phyloP scores from a whole-genome alignment of 2,888 invertebrate genomes.

The Parapristionchus giblindavisi region DNA sequence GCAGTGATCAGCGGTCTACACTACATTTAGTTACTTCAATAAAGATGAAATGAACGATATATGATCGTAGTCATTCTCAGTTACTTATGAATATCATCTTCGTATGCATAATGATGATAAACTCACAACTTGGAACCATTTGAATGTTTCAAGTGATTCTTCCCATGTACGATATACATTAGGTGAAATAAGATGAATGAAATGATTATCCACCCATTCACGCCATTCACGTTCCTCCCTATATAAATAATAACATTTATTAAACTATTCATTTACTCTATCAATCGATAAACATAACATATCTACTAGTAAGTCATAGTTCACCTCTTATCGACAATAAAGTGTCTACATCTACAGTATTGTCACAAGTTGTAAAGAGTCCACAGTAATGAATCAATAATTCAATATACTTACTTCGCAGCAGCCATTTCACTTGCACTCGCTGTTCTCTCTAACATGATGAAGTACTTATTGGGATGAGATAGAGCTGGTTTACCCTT shows the following conservation, averaged over 20 bases:
- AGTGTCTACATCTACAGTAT: too few species aligned
- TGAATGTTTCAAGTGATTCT: constrained; percentile 90
- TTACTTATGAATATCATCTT: too few species aligned
- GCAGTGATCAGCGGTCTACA: too few species aligned
- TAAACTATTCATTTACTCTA: background rate
- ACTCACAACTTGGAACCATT: constrained; percentile 82
- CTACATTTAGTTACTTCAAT: too few species aligned
- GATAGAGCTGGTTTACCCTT: constrained; percentile 46
- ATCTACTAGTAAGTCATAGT: background rate
- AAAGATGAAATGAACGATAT: too few species aligned
- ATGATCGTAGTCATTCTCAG: too few species aligned
- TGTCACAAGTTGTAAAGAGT: too few species aligned
- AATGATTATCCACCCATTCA: constrained; percentile 88
- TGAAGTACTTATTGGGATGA: constrained; percentile 64
- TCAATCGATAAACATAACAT: background rate
- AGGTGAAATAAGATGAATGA: constrained; percentile 92
- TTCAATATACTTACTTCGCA: constrained; percentile 40
- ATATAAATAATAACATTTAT: constrained; percentile 41
- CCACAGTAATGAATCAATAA: background rate
- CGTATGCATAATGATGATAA: background rate
- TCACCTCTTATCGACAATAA: too few species aligned
- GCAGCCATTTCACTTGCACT: constrained; percentile 48
- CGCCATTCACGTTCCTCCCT: constrained; percentile 95
- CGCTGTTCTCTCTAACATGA: constrained; percentile 60
- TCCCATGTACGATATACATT: constrained; percentile 88